Base-by-base conservation (phyloP, 1,140 invertebrate species). In the Trichomalopsis sarcophagae region DNA sequence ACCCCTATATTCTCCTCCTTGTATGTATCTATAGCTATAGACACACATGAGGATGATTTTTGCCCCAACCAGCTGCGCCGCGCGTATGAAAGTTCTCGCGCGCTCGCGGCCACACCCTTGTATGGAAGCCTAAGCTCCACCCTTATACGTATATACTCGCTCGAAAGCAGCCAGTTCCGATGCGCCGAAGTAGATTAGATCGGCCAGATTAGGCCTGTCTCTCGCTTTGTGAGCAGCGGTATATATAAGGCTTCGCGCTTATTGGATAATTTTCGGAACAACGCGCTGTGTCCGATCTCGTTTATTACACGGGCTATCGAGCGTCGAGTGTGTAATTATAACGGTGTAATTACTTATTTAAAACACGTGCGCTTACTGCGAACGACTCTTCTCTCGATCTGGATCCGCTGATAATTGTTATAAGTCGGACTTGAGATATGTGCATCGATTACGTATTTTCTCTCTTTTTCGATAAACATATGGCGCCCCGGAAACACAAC, bases 1-100 rank as follows among this genome's bases (percentile, higher is more conserved):
- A 88, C 88, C 88, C 88, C 88, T 86, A 84, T 88, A 36, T 21
- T 62, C 17, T n/a, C 17, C 4, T 62, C 17, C 17, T 7, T 62
- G 1, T 62, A 62, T 13, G 6, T 44, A 1, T n/a, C 6, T 44
- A 44, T 44, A 44, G 3, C 33, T 44, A 44, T 44, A 44, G 27
- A 27, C 9, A 10, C 17, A n/a, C 17, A 9, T 17, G 55, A n/a
- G 1, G 2, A 62, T 62, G 5, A 62, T 62, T 62, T 62, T 62
- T 62, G 55, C 55, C 55, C 27, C 50, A 69, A 62, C 81, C 86
- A 84, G 47, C 85, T 88, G 80, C 69, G 71, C 76, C 74, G 44
- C 30, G 44, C 17, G 21, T 62, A 62, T 62, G 55, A 62, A 62
- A 62, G 55, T 62, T 62, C 55, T 62, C 55, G 2, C 55, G 50